Evolutionary conservation across 2,113 vertebrate species (phyloP), one percentile per base, ranked within the genome.

Genomic region (Leptosomus discolor): DNA sequence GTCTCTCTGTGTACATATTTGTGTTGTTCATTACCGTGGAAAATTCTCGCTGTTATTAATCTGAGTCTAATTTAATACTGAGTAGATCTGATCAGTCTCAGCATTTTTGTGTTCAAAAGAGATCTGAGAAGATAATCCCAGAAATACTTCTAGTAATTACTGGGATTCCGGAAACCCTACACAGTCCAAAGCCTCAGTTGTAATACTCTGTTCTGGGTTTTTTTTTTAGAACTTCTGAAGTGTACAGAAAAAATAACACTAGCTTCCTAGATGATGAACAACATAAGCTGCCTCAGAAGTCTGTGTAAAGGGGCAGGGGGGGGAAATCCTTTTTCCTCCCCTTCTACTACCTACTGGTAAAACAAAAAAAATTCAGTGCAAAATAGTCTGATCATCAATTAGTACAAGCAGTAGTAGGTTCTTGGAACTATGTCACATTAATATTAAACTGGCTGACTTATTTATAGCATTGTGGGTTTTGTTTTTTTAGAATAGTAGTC

Each of bases 191-290:
- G 32, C 18, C 61, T 82, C 30, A 53, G 7, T 70, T 87, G 26
- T 71, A 74, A 71, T 70, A 29, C 3, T 90, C 34, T 2, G 1
- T 80, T 92, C 22, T 20, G 16, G 2, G n/a, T n/a, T 12, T 46
- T 46, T 29, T 82, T 85, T 76, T 70, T 54, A 53, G 15, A 29
- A 57, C 14, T 85, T 57, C 12, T 57, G 37, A 90, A 74, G 19
- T 39, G 3, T 36, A 27, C 46, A 54, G 30, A 20, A 80, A 58
- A 64, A 80, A 6, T 39, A 43, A 3, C 4, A 22, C 50, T 75
- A 82, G 9, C 21, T 76, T 8, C 1, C 0, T 41, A 37, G 17
- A 30, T 1, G 0, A 3, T 37, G 8, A 76, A 48, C 43, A 73
- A 15, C 34, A n/a, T 56, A 76, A 94, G 23, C 32, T 88, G 21